phyloP scores from a whole-genome alignment of 2,888 invertebrate species.

The Linnaemya vulpina region DNA sequence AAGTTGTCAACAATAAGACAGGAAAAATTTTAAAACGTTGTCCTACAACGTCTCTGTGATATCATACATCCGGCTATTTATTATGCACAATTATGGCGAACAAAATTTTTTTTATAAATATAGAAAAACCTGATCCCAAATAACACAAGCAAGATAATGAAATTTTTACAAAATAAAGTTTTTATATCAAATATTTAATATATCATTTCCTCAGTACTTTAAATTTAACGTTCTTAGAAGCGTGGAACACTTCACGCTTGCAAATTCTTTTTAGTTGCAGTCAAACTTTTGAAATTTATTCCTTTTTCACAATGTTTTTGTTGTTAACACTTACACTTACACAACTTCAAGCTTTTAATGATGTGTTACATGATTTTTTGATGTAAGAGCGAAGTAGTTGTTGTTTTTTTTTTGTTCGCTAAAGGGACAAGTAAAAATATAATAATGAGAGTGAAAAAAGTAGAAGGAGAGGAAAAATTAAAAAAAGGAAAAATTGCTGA shows the following conservation, averaged over 20 bases:
- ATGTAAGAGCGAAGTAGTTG: conserved; percentile 25
- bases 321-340: conserved; percentile 33
- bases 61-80: no score
- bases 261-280: not conserved
- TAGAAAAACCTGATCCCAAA: no score
- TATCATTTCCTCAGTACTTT: no score
- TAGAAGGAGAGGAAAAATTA: not conserved
- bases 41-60: no score
- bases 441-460: not conserved
- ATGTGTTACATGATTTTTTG: conserved; percentile 60
- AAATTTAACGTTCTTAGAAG: not conserved
- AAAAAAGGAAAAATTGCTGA: conserved; percentile 32
- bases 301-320: not conserved
- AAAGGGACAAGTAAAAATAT: conserved; percentile 26
- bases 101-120: no score
- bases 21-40: no score
- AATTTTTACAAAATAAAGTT: no score
- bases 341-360: conserved; percentile 65
- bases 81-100: no score
- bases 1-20: no score
- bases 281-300: conserved; percentile 3
- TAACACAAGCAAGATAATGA: no score
- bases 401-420: conserved; percentile 9
- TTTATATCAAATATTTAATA: no score
- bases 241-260: not conserved